phyloP scores from a whole-genome alignment of 2,888 invertebrate genomes.

The Chorisops tibialis region DNA sequence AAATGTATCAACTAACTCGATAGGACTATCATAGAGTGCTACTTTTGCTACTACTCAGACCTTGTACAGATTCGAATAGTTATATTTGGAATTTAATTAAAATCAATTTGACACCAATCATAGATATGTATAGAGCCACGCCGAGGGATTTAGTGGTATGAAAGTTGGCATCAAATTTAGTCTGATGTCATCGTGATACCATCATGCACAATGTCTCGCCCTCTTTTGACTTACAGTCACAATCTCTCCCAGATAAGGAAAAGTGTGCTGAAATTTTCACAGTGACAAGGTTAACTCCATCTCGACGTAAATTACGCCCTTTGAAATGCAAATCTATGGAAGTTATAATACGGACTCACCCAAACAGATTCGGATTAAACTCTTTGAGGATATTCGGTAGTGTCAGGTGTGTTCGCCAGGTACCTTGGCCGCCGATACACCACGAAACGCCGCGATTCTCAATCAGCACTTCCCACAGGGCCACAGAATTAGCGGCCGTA shows the following conservation, averaged over 20 bases:
- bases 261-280: constrained; percentile 36
- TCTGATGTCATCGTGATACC: neutral
- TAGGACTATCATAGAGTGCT: neutral
- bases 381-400: constrained; percentile 60
- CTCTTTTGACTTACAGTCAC: too few species aligned
- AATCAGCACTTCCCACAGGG: constrained; percentile 50
- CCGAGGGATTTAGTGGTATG: neutral
- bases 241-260: too few species aligned
- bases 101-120: constrained; percentile 30
- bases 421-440: constrained; percentile 54
- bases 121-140: neutral
- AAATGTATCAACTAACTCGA: constrained; percentile 20
- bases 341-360: constrained; percentile 45
- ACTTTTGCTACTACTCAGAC: neutral
- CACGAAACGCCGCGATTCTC: constrained; percentile 55
- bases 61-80: neutral
- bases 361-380: constrained; percentile 62
- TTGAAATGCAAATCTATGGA: too few species aligned
- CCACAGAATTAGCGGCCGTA: constrained; percentile 54
- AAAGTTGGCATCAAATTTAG: too few species aligned
- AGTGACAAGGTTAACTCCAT: constrained; percentile 38
- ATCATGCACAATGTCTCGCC: too few species aligned
- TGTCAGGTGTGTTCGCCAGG: constrained; percentile 56
- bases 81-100: constrained; percentile 31
- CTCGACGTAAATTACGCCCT: constrained; percentile 33